Percentiles rank a stretch among this genome's conserved stretches.
phyloP scores from a whole-genome alignment of 2,113 vertebrate genomes.

The Gopherus evgoodei region DNA sequence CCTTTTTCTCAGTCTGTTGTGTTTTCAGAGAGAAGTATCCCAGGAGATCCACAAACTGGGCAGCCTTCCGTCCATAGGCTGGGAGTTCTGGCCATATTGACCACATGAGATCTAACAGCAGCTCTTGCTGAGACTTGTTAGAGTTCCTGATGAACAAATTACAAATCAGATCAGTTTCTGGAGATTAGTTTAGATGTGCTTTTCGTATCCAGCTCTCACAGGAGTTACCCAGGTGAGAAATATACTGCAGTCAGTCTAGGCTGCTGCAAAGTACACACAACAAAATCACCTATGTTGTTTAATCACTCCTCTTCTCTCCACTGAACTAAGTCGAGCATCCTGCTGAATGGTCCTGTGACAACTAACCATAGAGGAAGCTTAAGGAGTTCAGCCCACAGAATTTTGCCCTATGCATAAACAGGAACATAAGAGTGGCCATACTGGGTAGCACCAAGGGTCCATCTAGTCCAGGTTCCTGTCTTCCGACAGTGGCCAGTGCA shows the following conservation, averaged over 20 bases:
- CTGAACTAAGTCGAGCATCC: background rate
- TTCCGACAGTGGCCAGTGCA: no score
- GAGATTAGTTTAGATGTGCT: rapidly evolving
- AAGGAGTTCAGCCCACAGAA: background rate
- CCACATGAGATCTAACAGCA: conserved; percentile 96
- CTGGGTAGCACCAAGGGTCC: no score
- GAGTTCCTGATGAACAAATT: conserved; percentile 86
- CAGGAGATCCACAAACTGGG: conserved; percentile 97
- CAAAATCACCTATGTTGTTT: background rate
- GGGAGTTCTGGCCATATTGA: conserved; percentile 98
- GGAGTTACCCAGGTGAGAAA: background rate
- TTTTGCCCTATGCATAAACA: background rate
- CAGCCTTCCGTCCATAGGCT: conserved; percentile 96
- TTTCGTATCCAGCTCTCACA: background rate
- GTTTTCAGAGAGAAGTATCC: conserved; percentile 99
- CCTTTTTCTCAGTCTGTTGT: conserved; percentile 98
- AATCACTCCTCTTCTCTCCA: background rate
- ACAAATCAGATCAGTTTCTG: background rate
- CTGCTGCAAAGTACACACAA: background rate
- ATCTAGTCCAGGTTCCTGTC: no score
- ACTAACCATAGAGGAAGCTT: background rate
- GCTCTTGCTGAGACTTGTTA: conserved; percentile 94
- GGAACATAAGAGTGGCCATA: no score
- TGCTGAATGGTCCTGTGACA: background rate
- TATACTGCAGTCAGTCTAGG: background rate